Base-by-base conservation (phyloP, 2,888 invertebrate genomes). In the Cryptosula pallasiana region DNA sequence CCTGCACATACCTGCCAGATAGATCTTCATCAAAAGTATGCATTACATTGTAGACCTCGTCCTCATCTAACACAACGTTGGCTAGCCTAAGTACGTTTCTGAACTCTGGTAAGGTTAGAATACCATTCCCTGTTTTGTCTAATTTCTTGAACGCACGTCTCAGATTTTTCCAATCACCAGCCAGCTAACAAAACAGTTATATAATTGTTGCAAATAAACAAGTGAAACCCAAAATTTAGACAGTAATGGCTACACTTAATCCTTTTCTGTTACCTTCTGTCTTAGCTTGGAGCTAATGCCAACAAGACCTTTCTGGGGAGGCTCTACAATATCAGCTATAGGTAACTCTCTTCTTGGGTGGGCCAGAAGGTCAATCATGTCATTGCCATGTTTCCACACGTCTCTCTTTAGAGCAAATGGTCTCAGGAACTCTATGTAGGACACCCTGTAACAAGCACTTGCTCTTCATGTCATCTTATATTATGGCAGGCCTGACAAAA, bases 151-250 rank as follows among this genome's bases (percentile, higher is more conserved):
- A 83, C 0, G 82, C 81, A 29, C 82, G 77, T 25, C 82, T 77
- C 20, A 83, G 76, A 70, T 81, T 81, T 76, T 83, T 83, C 83
- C 83, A 83, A 73, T 83, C 82, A 23, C 81, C 81, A 1, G 82
- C 77, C 69, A 83, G 74, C 83, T 83, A 77, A 20, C 75, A 75
- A 54, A 63, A 71, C 71, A 34, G 5, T 5, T 13, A 5, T 13
- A 20, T 20, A 45, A 13, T 45, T 20, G 20, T 58, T 25, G 29
- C 29, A 5, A 58, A 58, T n/a, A 5, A 25, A n/a, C 25, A 58
- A 13, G 45, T 45, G 45, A 45, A n/a, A n/a, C n/a, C n/a, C n/a
- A n/a, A n/a, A n/a, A n/a, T n/a, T n/a, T n/a, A n/a, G n/a, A n/a
- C n/a, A n/a, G n/a, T n/a, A n/a, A n/a, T n/a, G n/a, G n/a, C n/a